These are phyloP conservation scores for Ischnus inquisitorius DNA, from an alignment of 2,888 invertebrate genomes.

Conservation along the genomic window DNA sequence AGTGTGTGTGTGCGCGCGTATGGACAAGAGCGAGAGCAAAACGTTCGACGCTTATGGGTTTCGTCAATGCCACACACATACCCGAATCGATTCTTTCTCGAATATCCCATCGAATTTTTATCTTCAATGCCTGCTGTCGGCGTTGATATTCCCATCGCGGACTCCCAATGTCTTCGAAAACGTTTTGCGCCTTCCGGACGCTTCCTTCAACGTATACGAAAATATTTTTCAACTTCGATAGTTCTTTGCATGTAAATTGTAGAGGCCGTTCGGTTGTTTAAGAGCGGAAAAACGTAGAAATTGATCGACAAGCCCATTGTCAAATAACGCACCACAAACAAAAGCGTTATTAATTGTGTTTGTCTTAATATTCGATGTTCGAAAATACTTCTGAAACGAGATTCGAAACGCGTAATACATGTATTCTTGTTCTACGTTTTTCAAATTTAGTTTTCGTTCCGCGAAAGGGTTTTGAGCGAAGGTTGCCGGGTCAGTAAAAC, in stretches of 20 bases:
- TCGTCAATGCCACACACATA: conserved; percentile 58
- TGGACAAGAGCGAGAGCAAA: conserved; percentile 49
- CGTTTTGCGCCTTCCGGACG: background rate
- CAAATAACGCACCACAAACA: too few relatives aligned
- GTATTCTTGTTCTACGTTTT: background rate
- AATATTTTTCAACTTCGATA: too few relatives aligned
- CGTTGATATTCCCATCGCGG: conserved; percentile 52
- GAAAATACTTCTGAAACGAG: too few relatives aligned
- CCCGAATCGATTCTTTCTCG: conserved; percentile 59
- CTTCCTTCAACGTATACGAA: too few relatives aligned
- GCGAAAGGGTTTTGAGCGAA: conserved; percentile 28
- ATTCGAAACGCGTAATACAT: background rate
- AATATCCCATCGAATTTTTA: conserved; percentile 63
- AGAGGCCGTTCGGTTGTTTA: too few relatives aligned
- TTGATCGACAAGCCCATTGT: too few relatives aligned
- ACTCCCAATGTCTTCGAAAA: conserved; percentile 31
- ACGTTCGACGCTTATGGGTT: conserved; percentile 61
- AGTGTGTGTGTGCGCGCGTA: conserved; percentile 18
- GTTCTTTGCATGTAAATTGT: too few relatives aligned
- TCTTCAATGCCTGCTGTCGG: conserved; percentile 40
- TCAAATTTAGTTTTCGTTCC: background rate
- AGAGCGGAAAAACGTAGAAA: too few relatives aligned
- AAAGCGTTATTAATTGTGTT: too few relatives aligned
- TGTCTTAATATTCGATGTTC: too few relatives aligned
- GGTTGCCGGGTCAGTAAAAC: conserved; percentile 40